phyloP scores from a whole-genome alignment of 2,888 invertebrate genomes.

The Malachius bipustulatus region DNA sequence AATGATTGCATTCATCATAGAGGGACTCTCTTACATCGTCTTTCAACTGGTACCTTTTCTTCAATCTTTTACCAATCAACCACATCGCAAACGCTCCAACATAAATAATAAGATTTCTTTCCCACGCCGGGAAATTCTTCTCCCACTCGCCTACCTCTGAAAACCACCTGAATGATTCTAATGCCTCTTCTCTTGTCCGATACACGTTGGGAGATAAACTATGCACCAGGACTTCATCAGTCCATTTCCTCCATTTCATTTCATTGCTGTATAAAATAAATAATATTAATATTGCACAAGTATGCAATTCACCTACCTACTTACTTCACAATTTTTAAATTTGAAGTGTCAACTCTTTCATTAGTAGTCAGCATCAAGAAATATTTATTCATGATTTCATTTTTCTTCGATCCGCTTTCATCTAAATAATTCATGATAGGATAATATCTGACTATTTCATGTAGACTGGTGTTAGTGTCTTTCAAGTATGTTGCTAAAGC shows the following conservation, averaged over 20 bases:
- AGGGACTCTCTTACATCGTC: constrained; percentile 82
- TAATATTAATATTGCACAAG: too few relatives aligned
- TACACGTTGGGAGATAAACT: constrained; percentile 95
- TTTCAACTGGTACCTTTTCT: constrained; percentile 73
- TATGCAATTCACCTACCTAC: too few relatives aligned
- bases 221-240: constrained; percentile 82
- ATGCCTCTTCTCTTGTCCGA: constrained; percentile 68
- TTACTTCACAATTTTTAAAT: constrained; percentile 48
- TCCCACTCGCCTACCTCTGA: constrained; percentile 89
- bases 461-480: constrained; percentile 47
- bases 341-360: constrained; percentile 39
- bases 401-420: constrained; percentile 52
- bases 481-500: constrained; percentile 65
- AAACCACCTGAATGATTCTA: constrained; percentile 91
- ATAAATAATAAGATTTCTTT: constrained; percentile 77
- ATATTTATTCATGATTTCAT: constrained; percentile 78
- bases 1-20: constrained; percentile 77
- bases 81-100: constrained; percentile 92
- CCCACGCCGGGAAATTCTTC: constrained; percentile 74
- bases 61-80: constrained; percentile 77
- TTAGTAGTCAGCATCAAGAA: constrained; percentile 72
- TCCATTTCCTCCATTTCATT: constrained; percentile 93
- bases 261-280: constrained; percentile 58
- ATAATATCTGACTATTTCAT: constrained; percentile 64
- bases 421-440: constrained; percentile 58